phyloP scores from a whole-genome alignment of 2,113 vertebrate genomes.

The Meriones unguiculatus region DNA sequence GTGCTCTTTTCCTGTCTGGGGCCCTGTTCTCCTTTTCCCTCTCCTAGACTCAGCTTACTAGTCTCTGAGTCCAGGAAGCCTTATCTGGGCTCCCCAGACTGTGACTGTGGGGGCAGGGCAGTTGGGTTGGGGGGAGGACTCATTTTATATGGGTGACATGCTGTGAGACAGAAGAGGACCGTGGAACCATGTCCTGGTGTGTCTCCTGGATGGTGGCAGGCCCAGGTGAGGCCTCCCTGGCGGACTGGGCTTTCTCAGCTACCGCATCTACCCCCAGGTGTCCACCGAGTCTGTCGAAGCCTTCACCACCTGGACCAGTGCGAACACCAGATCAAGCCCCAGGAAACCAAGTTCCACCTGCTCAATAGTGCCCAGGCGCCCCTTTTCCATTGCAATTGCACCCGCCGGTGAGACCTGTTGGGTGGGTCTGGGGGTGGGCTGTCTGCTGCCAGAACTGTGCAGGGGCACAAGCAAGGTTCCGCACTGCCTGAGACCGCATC shows the following conservation, averaged over 20 bases:
- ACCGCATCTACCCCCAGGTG: constrained; percentile 60
- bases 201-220: background rate
- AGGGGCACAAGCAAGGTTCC: background rate
- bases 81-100: background rate
- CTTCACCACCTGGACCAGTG: constrained; percentile 88
- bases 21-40: background rate
- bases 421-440: background rate
- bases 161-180: background rate
- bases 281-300: constrained; percentile 77
- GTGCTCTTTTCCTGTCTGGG: background rate
- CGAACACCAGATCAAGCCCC: constrained; percentile 84
- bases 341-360: constrained; percentile 87
- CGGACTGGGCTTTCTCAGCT: background rate
- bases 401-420: constrained; percentile 83
- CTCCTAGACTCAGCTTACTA: background rate
- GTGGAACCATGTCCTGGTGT: background rate
- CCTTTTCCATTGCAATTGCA: constrained; percentile 93
- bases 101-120: background rate
- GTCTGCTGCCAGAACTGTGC: background rate
- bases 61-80: constrained; percentile 31
- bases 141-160: too few species aligned
- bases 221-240: background rate
- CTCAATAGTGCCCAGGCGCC: constrained; percentile 81
- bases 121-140: background rate
- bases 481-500: constrained; percentile 22